A percentile compares a stretch with the other conserved stretches of the same genome.
These are phyloP conservation scores for Elgonia sp. DNA, from an alignment of 2,888 invertebrate species.

Conservation along the genomic window DNA sequence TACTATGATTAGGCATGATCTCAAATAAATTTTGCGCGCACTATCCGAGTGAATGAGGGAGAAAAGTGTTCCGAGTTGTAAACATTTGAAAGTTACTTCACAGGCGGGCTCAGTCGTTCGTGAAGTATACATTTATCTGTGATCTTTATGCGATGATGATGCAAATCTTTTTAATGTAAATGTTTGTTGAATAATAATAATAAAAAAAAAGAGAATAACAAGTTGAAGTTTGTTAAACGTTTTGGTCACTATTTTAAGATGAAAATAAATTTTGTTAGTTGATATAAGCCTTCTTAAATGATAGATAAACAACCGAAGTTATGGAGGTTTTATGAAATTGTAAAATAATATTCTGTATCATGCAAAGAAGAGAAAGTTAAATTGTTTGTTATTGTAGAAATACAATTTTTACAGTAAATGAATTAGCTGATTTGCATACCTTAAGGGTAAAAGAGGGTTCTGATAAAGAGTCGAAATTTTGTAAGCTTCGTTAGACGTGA, in stretches of 20 bases:
- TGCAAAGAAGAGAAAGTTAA: no score
- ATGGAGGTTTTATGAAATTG: no score
- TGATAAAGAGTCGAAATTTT: no score
- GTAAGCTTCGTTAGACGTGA: no score
- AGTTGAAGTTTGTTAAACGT: neutral
- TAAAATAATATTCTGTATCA: no score
- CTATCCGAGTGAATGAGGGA: constrained; percentile 10
- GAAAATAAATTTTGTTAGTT: neutral
- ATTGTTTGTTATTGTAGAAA: no score
- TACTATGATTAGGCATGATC: constrained; percentile 34
- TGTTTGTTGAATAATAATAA: constrained; percentile 10
- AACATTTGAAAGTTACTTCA: constrained; percentile 46
- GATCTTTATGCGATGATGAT: constrained; percentile 34
- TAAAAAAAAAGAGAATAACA: constrained; percentile 11
- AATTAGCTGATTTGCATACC: no score
- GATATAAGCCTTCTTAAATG: no score
- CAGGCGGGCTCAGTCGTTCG: constrained; percentile 15
- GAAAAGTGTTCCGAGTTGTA: constrained; percentile 27
- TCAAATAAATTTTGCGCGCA: constrained; percentile 29
- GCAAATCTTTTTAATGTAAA: constrained; percentile 36
- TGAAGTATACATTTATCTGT: constrained; percentile 8
- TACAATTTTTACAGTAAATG: no score
- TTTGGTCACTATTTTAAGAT: neutral
- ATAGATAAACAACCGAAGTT: no score
- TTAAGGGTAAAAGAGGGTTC: no score